Percentiles rank a stretch among this genome's conserved stretches.
phyloP scores from a whole-genome alignment of 2,888 invertebrate species.

The Drosophila stalkeri region DNA sequence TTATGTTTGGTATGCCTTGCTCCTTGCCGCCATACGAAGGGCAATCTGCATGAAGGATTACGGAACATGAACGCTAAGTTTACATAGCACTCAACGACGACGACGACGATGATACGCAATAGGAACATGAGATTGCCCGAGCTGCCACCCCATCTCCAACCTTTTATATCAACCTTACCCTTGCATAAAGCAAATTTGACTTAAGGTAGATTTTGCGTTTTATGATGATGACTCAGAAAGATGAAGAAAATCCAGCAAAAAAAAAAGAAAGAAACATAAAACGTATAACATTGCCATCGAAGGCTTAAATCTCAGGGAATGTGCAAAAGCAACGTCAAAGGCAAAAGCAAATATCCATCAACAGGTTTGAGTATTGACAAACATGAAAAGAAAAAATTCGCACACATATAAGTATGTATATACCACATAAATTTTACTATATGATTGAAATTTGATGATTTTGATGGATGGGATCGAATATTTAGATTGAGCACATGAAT shows the following conservation, averaged over 20 bases:
- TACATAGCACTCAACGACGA: constrained; percentile 64
- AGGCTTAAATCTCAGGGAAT: constrained; percentile 47
- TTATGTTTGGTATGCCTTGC: constrained; percentile 65
- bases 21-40: constrained; percentile 25
- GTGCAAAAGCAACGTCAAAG: neutral
- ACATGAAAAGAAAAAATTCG: constrained; percentile 56
- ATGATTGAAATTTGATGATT: constrained; percentile 70
- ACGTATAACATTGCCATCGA: constrained; percentile 22
- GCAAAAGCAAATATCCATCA: constrained; percentile 55
- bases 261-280: constrained; percentile 15
- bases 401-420: constrained; percentile 34
- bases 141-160: neutral
- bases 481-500: constrained; percentile 41
- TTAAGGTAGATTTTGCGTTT: constrained; percentile 71
- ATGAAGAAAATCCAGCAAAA: constrained; percentile 17
- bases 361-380: constrained; percentile 72
- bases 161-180: neutral
- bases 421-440: constrained; percentile 57
- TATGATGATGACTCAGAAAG: constrained; percentile 61
- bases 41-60: constrained; percentile 68
- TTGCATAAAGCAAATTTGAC: constrained; percentile 62
- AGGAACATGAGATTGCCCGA: constrained; percentile 44
- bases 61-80: constrained; percentile 60
- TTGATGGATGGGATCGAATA: constrained; percentile 42
- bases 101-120: constrained; percentile 43